These are phyloP conservation scores for Cyanoramphus novaezelandiae DNA, from an alignment of 2,113 vertebrate species.

Conservation along the genomic window DNA sequence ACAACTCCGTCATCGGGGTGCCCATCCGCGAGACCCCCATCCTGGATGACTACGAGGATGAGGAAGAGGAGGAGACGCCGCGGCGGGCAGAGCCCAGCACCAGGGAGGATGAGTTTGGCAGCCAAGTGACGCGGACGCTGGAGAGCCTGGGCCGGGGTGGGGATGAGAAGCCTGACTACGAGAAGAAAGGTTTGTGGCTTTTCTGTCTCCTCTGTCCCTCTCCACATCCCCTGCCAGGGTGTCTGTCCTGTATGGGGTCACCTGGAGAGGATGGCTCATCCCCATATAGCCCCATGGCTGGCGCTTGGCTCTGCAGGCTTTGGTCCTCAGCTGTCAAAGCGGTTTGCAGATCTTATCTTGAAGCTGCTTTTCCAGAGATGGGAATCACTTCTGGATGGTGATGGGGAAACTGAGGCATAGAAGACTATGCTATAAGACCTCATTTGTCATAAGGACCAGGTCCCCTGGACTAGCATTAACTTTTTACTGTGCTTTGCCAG, in stretches of 20 bases:
- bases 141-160: constrained; percentile 82
- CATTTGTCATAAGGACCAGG: neutral
- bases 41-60: constrained; percentile 92
- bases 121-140: constrained; percentile 73
- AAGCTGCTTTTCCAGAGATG: neutral
- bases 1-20: constrained; percentile 91
- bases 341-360: neutral
- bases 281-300: rapidly evolving
- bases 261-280: neutral
- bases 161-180: constrained; percentile 83
- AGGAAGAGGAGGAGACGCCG: constrained; percentile 86
- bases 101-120: constrained; percentile 83
- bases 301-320: neutral
- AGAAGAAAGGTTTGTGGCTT: constrained; percentile 84
- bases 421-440: neutral
- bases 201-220: neutral
- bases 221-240: rapidly evolving
- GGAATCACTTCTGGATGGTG: neutral
- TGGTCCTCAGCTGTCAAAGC: neutral
- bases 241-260: neutral
- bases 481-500: too few relatives aligned
- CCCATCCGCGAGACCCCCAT: constrained; percentile 97
- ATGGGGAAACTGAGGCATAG: neutral
- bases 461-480: rapidly evolving
- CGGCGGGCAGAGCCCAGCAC: constrained; percentile 76